A percentile compares a stretch with the other conserved stretches of the same genome.
Evolutionary conservation across 2,888 invertebrate genomes (phyloP).

Genomic region (Lasioglossum morio): DNA sequence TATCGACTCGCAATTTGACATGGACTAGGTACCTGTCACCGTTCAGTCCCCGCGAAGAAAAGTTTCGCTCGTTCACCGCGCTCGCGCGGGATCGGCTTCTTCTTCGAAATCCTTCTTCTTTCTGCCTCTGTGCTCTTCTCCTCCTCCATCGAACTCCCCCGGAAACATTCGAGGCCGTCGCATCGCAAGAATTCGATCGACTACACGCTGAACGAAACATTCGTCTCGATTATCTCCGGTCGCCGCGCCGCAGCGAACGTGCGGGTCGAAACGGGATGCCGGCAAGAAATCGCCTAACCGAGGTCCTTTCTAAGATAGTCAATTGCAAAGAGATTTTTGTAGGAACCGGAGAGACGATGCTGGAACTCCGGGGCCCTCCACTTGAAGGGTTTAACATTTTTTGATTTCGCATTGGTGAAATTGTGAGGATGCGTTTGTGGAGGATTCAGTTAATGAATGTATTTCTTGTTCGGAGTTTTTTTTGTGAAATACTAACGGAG

Average conservation of each 20-base stretch:
- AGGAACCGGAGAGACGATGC: neutral
- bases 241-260: conserved; percentile 32
- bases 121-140: neutral
- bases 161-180: neutral
- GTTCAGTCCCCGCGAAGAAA: conserved; percentile 69
- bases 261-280: conserved; percentile 43
- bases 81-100: neutral
- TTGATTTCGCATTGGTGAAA: neutral
- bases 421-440: neutral
- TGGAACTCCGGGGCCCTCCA: neutral
- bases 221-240: conserved; percentile 70
- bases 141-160: neutral
- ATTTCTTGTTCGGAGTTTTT: neutral
- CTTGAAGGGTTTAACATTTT: neutral
- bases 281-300: conserved; percentile 33
- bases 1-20: conserved; percentile 79
- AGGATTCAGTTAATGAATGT: neutral
- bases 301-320: conserved; percentile 4
- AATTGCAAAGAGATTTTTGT: neutral
- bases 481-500: neutral
- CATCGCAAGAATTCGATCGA: conserved; percentile 66
- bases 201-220: conserved; percentile 65
- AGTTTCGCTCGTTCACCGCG: conserved; percentile 72
- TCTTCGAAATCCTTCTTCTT: neutral
- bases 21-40: conserved; percentile 70